Evolutionary conservation across 2,888 invertebrate species (phyloP), one percentile per base, ranked within the genome.

Genomic region (Amblyjoppa proteus): DNA sequence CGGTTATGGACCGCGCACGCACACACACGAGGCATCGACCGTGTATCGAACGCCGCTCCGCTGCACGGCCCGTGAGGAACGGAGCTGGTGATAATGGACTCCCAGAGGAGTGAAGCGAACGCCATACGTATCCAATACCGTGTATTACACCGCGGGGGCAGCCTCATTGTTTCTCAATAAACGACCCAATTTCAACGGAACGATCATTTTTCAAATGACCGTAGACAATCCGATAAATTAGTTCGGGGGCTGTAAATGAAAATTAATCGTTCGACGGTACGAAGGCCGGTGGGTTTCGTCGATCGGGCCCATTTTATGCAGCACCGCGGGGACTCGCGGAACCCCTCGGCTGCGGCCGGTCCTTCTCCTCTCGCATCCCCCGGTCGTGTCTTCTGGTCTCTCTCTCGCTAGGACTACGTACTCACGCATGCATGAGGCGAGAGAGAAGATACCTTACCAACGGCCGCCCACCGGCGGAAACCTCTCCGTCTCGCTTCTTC

Each of bases 1-100:
- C 88, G 87, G 87, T 87, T 88, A 88, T 88, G 87, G 86, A 89
- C 88, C 87, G 87, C 81, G 88, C 88, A 88, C 87, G 90, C 87
- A 88, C 75, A 83, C 81, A 84, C 9, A 20, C 20, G 25, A n/a
- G n/a, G 49, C 25, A 31, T 75, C 34, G 7, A 16, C 9, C 25
- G 25, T 41, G 41, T 69, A 31, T 31, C 25, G 28, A 25, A 28
- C 58, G 77, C 38, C 70, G 45, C 64, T 71, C 38, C 25, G 64
- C 38, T 49, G 13, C 64, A 31, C 38, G 69, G 56, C 28, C 7
- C 28, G 45, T 58, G 58, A 76, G 71, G 68, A 78, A 78, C 49
- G 16, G 20, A 16, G 69, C 56, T 16, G 49, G 53, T 69, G 73
- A 81, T 76, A 68, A 80, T 80, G 71, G 28, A 80, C 58, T 56